phyloP scores from a whole-genome alignment of 2,797 vertebrate genomes.

The Antennarius maculatus region DNA sequence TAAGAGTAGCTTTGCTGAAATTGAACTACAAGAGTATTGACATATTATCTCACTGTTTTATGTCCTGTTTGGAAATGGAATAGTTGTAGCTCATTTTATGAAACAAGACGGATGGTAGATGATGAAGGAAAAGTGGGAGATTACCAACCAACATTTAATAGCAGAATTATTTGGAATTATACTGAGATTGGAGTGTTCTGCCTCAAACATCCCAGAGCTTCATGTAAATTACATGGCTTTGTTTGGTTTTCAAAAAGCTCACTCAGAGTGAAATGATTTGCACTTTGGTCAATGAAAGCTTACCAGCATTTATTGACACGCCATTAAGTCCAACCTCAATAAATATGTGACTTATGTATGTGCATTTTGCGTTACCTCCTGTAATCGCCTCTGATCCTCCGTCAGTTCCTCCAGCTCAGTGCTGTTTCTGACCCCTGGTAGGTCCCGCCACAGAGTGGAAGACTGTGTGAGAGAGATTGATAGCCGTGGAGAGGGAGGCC shows the following conservation, averaged over 20 bases:
- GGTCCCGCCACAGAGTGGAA: constrained; percentile 91
- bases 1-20: too few species aligned
- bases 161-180: not conserved
- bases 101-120: not conserved
- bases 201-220: not conserved
- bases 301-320: not conserved
- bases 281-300: not conserved
- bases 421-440: constrained; percentile 87
- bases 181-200: not conserved
- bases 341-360: not conserved
- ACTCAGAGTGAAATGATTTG: not conserved
- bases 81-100: not conserved
- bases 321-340: not conserved
- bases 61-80: not conserved
- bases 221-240: not conserved
- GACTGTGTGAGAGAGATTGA: constrained; percentile 84
- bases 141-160: too few species aligned
- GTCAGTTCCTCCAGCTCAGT: constrained; percentile 83
- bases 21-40: too few species aligned
- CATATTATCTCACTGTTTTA: too few species aligned
- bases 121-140: not conserved
- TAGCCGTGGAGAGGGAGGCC: constrained; percentile 83
- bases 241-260: not conserved
- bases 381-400: constrained; percentile 89
- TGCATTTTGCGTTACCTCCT: constrained; percentile 86